Evolutionary conservation across 2,113 vertebrate genomes (phyloP), one percentile per base, ranked within the genome.

Genomic region (Microcebus lehilahytsara): DNA sequence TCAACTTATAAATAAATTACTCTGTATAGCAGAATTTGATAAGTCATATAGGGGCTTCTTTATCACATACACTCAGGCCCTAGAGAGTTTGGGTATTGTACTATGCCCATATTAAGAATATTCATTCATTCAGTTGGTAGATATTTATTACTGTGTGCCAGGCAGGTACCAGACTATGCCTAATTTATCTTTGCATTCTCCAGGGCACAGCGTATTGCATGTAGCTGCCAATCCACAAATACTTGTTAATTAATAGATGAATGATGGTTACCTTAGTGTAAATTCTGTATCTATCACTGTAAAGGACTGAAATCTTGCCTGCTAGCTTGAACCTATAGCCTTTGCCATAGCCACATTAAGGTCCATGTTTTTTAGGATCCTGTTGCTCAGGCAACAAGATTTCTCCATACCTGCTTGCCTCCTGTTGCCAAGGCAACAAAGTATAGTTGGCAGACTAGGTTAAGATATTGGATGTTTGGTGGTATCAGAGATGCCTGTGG

Each of bases 371-470:
- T 80, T 93, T 86, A 92, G 86, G 86, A 75, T 93, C 56, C 49
- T 91, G 96, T 97, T 98, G 85, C 92, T 96, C 69, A 94, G 86
- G 92, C 95, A 98, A 97, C 97, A 91, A 72, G 90, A 85, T 91
- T 98, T 96, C 88, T 93, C 72, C 92, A 64, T 83, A 88, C 77
- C 77, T 89, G 64, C 94, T 96, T 95, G 95, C 56, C 34, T 97
- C 42, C 49, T 92, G 96, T 98, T 96, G 69, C 96, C 92, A 93
- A 84, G 93, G 92, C 71, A 97, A 98, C 96, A 96, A 91, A 25
- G 6, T 42, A 27, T n/a, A 37, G 32, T 64, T 95, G 85, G 67
- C 83, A 95, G 79, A 53, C 77, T 72, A 77, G 66, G 91, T 75
- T 88, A 64, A 97, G 83, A 91, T 81, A 86, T 20, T 0, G 0